Percentiles rank a stretch among this genome's conserved stretches.
These are phyloP conservation scores for Xyliphius kryptos DNA, from an alignment of 2,113 vertebrate genomes.

Conservation along the genomic window DNA sequence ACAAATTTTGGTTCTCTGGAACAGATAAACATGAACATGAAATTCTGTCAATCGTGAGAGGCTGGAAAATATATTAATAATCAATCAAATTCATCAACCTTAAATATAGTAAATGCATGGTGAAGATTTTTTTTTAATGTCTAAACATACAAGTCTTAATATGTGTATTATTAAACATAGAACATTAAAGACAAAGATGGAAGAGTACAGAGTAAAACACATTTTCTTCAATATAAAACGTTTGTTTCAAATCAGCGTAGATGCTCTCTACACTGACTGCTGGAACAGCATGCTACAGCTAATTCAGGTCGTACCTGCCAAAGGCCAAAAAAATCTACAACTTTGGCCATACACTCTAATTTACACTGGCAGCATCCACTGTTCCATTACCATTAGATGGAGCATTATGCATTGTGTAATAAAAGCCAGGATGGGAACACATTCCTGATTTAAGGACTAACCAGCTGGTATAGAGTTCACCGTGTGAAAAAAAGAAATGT, in stretches of 20 bases:
- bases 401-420: constrained; percentile 70
- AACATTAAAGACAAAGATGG: too few relatives aligned
- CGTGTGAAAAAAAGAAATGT: not conserved
- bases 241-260: constrained; percentile 69
- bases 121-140: too few relatives aligned
- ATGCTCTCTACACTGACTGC: constrained; percentile 64
- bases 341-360: constrained; percentile 62
- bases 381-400: constrained; percentile 71
- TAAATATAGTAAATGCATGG: too few relatives aligned
- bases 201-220: too few relatives aligned
- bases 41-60: too few relatives aligned
- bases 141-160: too few relatives aligned
- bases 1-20: too few relatives aligned
- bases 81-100: too few relatives aligned
- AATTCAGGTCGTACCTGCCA: constrained; percentile 70
- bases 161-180: too few relatives aligned
- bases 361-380: constrained; percentile 53
- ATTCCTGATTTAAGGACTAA: constrained; percentile 59
- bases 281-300: constrained; percentile 66
- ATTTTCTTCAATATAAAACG: constrained; percentile 67
- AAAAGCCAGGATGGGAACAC: constrained; percentile 55
- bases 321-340: constrained; percentile 61
- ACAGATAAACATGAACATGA: too few relatives aligned
- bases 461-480: constrained; percentile 15
- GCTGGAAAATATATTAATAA: too few relatives aligned